Evolutionary conservation across 2,888 invertebrate species (phyloP).

Genomic region (Ligdia adustata): DNA sequence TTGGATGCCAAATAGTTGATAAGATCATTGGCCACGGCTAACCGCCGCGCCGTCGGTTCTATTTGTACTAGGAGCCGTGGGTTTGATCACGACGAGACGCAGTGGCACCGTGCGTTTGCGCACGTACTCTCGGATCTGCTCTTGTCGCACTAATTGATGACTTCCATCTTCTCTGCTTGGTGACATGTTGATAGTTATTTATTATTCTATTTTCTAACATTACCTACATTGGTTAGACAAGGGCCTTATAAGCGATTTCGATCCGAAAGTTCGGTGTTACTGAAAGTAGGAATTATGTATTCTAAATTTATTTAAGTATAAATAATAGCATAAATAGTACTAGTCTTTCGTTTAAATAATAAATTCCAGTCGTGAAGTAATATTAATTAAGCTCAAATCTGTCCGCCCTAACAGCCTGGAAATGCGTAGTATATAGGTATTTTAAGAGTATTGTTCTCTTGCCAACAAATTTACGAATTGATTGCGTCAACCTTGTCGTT

Average conservation of each 20-base stretch:
- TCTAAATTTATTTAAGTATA: too few species aligned
- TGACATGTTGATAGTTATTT: not conserved
- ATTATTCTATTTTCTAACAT: too few species aligned
- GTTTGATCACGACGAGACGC: slow-evolving; percentile 41
- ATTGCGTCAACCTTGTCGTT: slow-evolving; percentile 10
- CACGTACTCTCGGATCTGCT: slow-evolving; percentile 40
- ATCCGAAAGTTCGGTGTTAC: too few species aligned
- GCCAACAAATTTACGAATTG: slow-evolving; percentile 9
- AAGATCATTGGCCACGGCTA: slow-evolving; percentile 16
- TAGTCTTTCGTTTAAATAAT: too few species aligned
- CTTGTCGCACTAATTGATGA: slow-evolving; percentile 10
- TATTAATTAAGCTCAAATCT: too few species aligned
- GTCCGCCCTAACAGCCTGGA: not conserved
- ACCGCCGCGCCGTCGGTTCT: slow-evolving; percentile 7
- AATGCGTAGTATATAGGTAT: slow-evolving; percentile 11
- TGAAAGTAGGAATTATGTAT: too few species aligned
- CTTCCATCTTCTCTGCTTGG: not conserved
- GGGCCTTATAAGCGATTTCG: too few species aligned
- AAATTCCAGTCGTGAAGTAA: too few species aligned
- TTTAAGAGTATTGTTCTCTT: slow-evolving; percentile 5
- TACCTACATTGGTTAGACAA: too few species aligned
- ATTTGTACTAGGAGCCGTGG: slow-evolving; percentile 8
- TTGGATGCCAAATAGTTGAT: slow-evolving; percentile 2
- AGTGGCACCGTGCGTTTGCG: slow-evolving; percentile 44
- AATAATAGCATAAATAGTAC: too few species aligned